Evolutionary conservation across 2,888 invertebrate genomes (phyloP).

Genomic region (Eueremaeus valkanovi): DNA sequence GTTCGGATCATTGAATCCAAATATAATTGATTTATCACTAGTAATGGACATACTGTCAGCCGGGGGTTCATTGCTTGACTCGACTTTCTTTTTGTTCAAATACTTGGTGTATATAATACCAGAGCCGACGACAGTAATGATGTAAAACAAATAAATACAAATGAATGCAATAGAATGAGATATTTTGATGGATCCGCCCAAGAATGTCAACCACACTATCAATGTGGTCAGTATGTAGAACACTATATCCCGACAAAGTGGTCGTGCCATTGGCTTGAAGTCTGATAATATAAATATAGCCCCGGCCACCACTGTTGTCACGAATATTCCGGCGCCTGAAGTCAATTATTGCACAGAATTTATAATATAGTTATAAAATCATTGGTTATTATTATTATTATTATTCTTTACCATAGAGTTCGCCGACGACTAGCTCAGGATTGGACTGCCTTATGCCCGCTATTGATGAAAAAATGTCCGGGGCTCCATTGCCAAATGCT

Average conservation of each 20-base stretch:
- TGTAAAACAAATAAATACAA: conserved; percentile 43
- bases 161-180: conserved; percentile 54
- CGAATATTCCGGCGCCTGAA: conserved; percentile 62
- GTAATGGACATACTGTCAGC: background rate
- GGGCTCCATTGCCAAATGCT: conserved; percentile 67
- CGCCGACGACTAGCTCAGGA: conserved; percentile 46
- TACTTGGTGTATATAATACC: conserved; percentile 37
- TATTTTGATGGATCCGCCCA: conserved; percentile 55
- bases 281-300: conserved; percentile 58
- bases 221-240: conserved; percentile 57
- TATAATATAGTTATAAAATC: background rate
- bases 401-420: conserved; percentile 43
- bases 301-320: conserved; percentile 61
- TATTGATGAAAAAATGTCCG: conserved; percentile 57
- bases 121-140: conserved; percentile 37
- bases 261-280: conserved; percentile 57
- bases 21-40: background rate
- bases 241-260: conserved; percentile 56
- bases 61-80: conserved; percentile 4
- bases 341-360: background rate
- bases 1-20: background rate
- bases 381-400: background rate
- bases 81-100: background rate
- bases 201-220: conserved; percentile 56
- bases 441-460: conserved; percentile 45